These are phyloP conservation scores for Smittia sp. DNA, from an alignment of 2,888 invertebrate species.

Conservation along the genomic window DNA sequence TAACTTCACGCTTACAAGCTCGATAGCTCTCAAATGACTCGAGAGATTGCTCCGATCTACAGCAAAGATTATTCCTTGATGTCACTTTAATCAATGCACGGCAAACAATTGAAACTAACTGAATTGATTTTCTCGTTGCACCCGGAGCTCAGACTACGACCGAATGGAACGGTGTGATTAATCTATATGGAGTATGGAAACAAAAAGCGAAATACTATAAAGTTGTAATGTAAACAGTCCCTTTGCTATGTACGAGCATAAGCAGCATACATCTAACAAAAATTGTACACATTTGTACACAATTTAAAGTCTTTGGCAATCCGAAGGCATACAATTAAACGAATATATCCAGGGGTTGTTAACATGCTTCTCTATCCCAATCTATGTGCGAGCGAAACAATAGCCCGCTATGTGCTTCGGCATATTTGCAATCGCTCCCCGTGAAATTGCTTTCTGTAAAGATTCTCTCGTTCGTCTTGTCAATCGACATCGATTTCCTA, in stretches of 20 bases:
- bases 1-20: too few relatives aligned
- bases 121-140: constrained; percentile 25
- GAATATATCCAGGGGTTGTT: constrained; percentile 31
- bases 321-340: constrained; percentile 24
- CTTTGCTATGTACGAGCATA: constrained; percentile 1
- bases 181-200: constrained; percentile 33
- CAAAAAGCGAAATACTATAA: constrained; percentile 34
- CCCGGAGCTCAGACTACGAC: constrained; percentile 14
- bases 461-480: background rate
- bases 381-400: background rate
- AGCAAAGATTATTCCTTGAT: background rate
- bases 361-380: background rate
- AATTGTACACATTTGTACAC: constrained; percentile 10
- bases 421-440: background rate
- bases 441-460: background rate
- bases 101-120: constrained; percentile 11
- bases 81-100: constrained; percentile 21
- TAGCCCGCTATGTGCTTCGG: background rate
- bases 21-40: too few relatives aligned
- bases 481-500: background rate
- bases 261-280: constrained; percentile 24
- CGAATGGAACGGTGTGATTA: constrained; percentile 33
- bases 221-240: constrained; percentile 35
- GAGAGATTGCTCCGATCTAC: too few relatives aligned
- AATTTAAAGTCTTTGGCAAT: constrained; percentile 20